Evolutionary conservation across 1,140 invertebrate genomes (phyloP).

Genomic region (Drosophila seguyi): DNA sequence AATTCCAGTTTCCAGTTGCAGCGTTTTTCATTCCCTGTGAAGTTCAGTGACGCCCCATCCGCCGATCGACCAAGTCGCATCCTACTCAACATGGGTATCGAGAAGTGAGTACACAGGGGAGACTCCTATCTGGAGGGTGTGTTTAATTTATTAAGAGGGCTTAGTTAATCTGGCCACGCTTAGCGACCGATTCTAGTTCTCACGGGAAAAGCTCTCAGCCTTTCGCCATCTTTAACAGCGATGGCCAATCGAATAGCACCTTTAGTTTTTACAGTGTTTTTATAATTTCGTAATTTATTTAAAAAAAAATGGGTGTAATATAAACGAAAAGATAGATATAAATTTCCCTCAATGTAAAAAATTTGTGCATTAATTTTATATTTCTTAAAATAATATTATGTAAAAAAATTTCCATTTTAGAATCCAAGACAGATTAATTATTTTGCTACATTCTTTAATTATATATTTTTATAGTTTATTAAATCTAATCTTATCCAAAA

Average conservation of each 20-base stretch:
- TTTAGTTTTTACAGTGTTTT: neutral
- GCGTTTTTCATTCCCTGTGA: constrained; percentile 23
- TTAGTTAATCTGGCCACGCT: constrained; percentile 15
- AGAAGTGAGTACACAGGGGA: constrained; percentile 60
- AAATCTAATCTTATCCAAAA: neutral
- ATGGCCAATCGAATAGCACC: neutral
- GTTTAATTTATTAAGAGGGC: constrained; percentile 4
- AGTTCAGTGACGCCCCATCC: constrained; percentile 57
- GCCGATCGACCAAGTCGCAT: constrained; percentile 62
- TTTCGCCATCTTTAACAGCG: constrained; percentile 28
- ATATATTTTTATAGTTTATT: neutral
- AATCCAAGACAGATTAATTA: neutral
- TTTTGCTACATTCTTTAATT: neutral
- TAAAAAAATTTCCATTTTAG: neutral
- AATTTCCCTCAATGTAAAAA: too few relatives aligned
- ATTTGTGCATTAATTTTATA: too few relatives aligned
- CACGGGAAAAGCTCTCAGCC: constrained; percentile 1
- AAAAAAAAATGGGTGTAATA: too few relatives aligned
- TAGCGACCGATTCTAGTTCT: neutral
- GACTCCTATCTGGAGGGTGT: constrained; percentile 5
- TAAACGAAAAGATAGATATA: too few relatives aligned
- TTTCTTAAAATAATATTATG: neutral
- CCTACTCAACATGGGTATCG: constrained; percentile 57
- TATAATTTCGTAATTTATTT: too few relatives aligned
- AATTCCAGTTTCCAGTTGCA: constrained; percentile 38